Conservation (phyloP, 2,797 vertebrate genomes). For the Borostomias antarcticus region DNA sequence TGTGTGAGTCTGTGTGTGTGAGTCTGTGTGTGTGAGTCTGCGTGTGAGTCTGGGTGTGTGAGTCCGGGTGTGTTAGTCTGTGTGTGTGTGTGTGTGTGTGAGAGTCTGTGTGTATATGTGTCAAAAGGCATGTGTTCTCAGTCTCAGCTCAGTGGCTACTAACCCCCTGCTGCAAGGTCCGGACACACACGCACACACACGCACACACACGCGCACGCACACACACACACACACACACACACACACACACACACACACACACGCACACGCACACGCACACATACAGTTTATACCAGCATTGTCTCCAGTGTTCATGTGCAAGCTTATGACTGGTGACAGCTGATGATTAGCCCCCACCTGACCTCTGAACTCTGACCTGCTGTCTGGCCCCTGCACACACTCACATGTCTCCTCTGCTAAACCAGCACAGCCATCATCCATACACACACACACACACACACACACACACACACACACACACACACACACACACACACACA, state of each 20-base stretch:
- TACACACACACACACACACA: conserved; percentile 19
- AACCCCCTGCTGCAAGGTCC: conserved; percentile 10
- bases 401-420: conserved; percentile 69
- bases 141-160: conserved; percentile 10
- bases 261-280: conserved; percentile 4
- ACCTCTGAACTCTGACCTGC: conserved; percentile 63
- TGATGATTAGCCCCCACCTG: conserved; percentile 58
- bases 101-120: background rate
- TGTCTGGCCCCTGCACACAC: conserved; percentile 62
- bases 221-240: conserved; percentile 17
- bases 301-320: conserved; percentile 36
- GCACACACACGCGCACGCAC: conserved; percentile 1
- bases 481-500: conserved; percentile 9
- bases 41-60: background rate
- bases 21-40: background rate
- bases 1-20: conserved; percentile 6
- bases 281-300: background rate
- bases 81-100: conserved; percentile 11
- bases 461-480: conserved; percentile 8
- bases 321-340: conserved; percentile 76
- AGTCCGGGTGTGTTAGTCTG: background rate
- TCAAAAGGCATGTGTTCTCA: conserved; percentile 2
- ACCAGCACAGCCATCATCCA: conserved; percentile 28
- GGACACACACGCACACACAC: conserved; percentile 1
- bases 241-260: conserved; percentile 17